Conservation (phyloP, 2,888 invertebrate genomes). For the Slavum lentiscoides region DNA sequence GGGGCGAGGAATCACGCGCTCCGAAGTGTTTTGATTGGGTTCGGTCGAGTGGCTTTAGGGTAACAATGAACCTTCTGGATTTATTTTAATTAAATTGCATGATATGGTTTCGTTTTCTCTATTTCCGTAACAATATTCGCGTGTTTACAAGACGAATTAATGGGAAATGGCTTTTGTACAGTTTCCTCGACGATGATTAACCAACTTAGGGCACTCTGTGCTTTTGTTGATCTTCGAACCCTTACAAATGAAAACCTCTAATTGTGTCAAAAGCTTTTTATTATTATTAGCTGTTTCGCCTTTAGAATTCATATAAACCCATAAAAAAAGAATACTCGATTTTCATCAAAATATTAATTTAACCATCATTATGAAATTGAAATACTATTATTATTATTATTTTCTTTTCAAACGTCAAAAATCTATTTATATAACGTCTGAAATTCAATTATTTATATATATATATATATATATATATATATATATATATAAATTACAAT, state of each 20-base stretch:
- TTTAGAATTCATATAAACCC: constrained; percentile 44
- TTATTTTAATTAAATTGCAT: constrained; percentile 53
- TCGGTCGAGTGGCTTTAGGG: constrained; percentile 52
- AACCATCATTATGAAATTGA: constrained; percentile 14
- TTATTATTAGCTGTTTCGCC: constrained; percentile 51
- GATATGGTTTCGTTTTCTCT: constrained; percentile 54
- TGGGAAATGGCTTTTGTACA: constrained; percentile 50
- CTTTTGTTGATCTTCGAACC: constrained; percentile 53
- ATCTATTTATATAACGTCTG: not conserved
- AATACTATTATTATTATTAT: constrained; percentile 7
- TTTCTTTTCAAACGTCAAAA: constrained; percentile 9
- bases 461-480: not conserved
- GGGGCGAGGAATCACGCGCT: constrained; percentile 33
- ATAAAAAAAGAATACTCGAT: constrained; percentile 36
- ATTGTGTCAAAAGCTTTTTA: constrained; percentile 54
- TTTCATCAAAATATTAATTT: constrained; percentile 38
- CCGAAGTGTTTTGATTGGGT: constrained; percentile 52
- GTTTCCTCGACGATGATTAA: constrained; percentile 50
- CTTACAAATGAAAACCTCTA: constrained; percentile 52
- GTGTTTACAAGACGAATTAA: constrained; percentile 53
- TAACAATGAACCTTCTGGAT: constrained; percentile 52
- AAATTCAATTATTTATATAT: not conserved
- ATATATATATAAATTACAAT: not conserved
- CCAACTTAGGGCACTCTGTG: constrained; percentile 52
- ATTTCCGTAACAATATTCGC: constrained; percentile 52